Evolutionary conservation across 2,113 vertebrate genomes (phyloP).

Genomic region (Mobula hypostoma): DNA sequence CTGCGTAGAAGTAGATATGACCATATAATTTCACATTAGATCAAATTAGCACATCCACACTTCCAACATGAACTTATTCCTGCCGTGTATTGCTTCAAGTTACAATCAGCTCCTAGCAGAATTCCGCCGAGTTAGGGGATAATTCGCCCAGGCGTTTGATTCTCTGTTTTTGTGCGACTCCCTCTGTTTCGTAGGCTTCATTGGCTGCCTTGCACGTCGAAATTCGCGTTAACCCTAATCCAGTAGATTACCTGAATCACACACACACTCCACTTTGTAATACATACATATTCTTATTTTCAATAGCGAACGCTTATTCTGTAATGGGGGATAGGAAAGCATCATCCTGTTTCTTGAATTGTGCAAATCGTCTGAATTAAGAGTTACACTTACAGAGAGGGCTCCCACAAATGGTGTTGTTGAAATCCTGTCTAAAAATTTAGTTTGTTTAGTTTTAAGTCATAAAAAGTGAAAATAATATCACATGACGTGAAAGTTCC

Average conservation of each 20-base stretch:
- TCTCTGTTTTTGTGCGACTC: not conserved
- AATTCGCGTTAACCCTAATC: too few species aligned
- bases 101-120: not conserved
- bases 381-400: not conserved
- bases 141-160: not conserved
- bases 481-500: too few species aligned
- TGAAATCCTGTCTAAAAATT: not conserved
- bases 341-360: not conserved
- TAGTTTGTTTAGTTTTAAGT: constrained; percentile 1
- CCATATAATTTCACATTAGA: not conserved
- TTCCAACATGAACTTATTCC: not conserved
- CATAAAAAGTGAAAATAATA: not conserved
- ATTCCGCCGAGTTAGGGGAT: not conserved
- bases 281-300: not conserved
- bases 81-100: not conserved
- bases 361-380: not conserved
- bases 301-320: not conserved
- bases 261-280: too few species aligned
- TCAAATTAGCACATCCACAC: not conserved
- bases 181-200: not conserved
- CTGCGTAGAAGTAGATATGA: not conserved
- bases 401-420: not conserved
- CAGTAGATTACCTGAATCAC: not conserved
- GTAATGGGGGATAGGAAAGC: not conserved
- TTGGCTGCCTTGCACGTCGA: too few species aligned